phyloP scores from a whole-genome alignment of 2,113 vertebrate genomes.

The Cyanoramphus novaezelandiae region DNA sequence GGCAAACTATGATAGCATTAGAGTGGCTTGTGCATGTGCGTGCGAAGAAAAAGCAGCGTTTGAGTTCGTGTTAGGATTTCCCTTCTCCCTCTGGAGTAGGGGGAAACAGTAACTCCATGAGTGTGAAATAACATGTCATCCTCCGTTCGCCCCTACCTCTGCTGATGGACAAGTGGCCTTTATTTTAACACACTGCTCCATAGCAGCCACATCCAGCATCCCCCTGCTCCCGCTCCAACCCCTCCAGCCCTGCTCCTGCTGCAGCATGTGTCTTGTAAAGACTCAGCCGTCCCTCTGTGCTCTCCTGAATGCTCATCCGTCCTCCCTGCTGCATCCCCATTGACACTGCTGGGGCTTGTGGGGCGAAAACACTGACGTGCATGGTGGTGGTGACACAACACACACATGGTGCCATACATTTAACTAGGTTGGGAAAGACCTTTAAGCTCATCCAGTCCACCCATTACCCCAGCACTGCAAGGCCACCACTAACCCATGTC shows the following conservation, averaged over 20 bases:
- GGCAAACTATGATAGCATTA: fast-evolving
- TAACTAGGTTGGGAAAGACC: background rate
- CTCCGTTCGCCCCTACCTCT: background rate
- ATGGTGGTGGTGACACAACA: fast-evolving
- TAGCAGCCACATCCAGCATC: fast-evolving
- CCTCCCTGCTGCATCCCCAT: fast-evolving
- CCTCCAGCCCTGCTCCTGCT: background rate
- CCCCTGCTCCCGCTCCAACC: background rate
- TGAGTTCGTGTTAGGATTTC: background rate
- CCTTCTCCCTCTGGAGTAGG: too few species aligned
- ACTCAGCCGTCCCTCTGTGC: fast-evolving
- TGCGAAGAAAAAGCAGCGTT: background rate
- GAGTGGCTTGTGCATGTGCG: fast-evolving
- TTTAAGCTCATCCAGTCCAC: background rate
- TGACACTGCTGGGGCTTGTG: fast-evolving
- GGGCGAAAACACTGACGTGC: fast-evolving
- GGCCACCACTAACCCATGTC: background rate
- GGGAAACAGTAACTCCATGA: too few species aligned
- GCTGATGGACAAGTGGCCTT: fast-evolving
- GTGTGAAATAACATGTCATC: fast-evolving
- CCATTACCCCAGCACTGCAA: background rate
- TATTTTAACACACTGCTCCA: fast-evolving
- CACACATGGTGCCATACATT: background rate
- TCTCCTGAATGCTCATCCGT: fast-evolving
- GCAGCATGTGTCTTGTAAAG: fast-evolving